phyloP scores from a whole-genome alignment of 2,888 invertebrate species.

The Cyclophora albipunctata region DNA sequence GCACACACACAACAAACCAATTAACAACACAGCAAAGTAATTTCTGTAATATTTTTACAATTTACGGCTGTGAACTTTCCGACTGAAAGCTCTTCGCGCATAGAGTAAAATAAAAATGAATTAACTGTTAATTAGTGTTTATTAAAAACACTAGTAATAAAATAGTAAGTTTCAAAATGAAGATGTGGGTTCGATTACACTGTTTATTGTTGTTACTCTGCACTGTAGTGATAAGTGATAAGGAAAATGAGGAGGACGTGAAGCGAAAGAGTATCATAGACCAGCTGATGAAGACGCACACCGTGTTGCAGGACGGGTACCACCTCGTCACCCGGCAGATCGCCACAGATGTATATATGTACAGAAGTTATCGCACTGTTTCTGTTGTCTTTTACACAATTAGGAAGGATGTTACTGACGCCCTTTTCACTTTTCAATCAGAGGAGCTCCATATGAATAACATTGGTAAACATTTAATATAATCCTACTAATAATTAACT shows the following conservation, averaged over 20 bases:
- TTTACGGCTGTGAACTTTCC: too few relatives aligned
- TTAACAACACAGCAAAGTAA: too few relatives aligned
- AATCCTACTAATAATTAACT: neutral
- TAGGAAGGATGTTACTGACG: constrained; percentile 56
- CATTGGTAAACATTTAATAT: constrained; percentile 47
- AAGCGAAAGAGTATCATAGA: constrained; percentile 57
- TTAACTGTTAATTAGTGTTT: too few relatives aligned
- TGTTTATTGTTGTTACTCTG: constrained; percentile 48
- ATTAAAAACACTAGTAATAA: too few relatives aligned
- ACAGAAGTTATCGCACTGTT: constrained; percentile 63
- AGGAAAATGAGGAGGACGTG: constrained; percentile 50
- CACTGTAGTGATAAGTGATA: constrained; percentile 44
- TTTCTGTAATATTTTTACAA: too few relatives aligned
- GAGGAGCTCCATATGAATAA: constrained; percentile 69
- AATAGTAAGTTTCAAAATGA: constrained; percentile 36
- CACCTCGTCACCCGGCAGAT: constrained; percentile 63
- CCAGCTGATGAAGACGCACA: constrained; percentile 55
- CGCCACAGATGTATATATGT: constrained; percentile 65
- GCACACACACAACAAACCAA: too few relatives aligned
- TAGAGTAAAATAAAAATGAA: too few relatives aligned
- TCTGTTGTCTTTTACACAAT: constrained; percentile 62
- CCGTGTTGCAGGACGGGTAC: constrained; percentile 56
- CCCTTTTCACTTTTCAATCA: constrained; percentile 64
- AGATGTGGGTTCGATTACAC: constrained; percentile 49
- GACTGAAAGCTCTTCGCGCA: too few relatives aligned